Percentiles rank a stretch among this genome's conserved stretches.
These are phyloP conservation scores for Mystacides longicornis DNA, from an alignment of 2,888 invertebrate species.

Conservation along the genomic window DNA sequence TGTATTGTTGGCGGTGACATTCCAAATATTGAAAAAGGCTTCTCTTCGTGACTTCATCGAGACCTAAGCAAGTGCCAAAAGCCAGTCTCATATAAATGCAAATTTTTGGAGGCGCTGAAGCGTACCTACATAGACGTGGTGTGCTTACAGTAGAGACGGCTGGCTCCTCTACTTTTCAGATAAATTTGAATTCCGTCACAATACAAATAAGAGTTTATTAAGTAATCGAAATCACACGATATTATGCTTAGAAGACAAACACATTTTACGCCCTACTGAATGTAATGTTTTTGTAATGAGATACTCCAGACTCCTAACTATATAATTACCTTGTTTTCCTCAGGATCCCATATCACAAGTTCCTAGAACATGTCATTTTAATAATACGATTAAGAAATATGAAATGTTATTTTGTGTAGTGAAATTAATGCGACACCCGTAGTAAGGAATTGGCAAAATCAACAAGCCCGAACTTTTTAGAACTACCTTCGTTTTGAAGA, in stretches of 20 bases:
- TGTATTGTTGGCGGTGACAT: constrained; percentile 2
- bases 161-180: not conserved
- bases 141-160: not conserved
- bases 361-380: too few species aligned
- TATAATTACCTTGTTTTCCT: too few species aligned
- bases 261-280: not conserved
- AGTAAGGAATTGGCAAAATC: too few species aligned
- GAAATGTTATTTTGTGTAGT: too few species aligned
- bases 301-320: too few species aligned
- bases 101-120: constrained; percentile 23
- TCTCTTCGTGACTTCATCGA: constrained; percentile 1
- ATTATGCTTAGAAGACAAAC: constrained; percentile 1
- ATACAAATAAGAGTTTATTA: not conserved
- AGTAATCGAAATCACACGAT: not conserved
- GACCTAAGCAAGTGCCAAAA: constrained; percentile 15
- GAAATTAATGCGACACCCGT: too few species aligned
- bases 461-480: too few species aligned
- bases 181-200: not conserved
- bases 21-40: constrained; percentile 4
- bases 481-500: too few species aligned
- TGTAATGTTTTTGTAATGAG: not conserved
- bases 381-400: too few species aligned
- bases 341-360: too few species aligned
- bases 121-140: constrained; percentile 18
- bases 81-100: constrained; percentile 25